Conservation (phyloP, 2,113 vertebrate genomes). For the Athene noctua region DNA sequence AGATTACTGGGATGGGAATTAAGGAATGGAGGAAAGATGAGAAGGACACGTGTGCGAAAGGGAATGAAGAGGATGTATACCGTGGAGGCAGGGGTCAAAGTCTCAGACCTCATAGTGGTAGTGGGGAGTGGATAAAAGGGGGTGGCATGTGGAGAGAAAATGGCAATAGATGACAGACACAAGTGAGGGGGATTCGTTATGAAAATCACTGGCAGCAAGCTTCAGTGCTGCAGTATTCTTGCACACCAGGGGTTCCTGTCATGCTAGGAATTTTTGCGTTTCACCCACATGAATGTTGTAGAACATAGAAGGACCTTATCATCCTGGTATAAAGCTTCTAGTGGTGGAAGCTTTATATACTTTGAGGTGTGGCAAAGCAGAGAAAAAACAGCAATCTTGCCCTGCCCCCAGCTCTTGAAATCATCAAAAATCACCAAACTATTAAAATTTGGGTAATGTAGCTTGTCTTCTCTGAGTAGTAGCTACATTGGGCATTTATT, state of each 20-base stretch:
- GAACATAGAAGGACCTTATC: not conserved
- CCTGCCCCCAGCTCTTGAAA: not conserved
- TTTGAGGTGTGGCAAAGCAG: not conserved
- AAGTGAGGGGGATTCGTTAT: accelerated
- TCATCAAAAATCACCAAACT: not conserved
- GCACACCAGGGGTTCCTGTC: not conserved
- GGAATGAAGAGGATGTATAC: not conserved
- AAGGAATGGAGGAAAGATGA: not conserved
- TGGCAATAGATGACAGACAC: not conserved
- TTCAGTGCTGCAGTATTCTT: not conserved
- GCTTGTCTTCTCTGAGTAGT: not conserved
- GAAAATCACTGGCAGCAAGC: not conserved
- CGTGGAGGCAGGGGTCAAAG: not conserved
- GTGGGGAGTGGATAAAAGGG: not conserved
- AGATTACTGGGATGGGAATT: not conserved
- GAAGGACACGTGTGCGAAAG: not conserved
- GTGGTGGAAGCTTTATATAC: not conserved
- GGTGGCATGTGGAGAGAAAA: not conserved
- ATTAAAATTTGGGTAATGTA: not conserved
- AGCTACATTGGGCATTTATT: not conserved
- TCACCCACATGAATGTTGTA: not conserved
- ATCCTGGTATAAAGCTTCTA: not conserved
- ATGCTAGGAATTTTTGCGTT: not conserved
- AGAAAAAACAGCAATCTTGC: not conserved
- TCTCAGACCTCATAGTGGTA: not conserved